Evolutionary conservation across 2,888 invertebrate species (phyloP).

Genomic region (Electrophaes corylata): DNA sequence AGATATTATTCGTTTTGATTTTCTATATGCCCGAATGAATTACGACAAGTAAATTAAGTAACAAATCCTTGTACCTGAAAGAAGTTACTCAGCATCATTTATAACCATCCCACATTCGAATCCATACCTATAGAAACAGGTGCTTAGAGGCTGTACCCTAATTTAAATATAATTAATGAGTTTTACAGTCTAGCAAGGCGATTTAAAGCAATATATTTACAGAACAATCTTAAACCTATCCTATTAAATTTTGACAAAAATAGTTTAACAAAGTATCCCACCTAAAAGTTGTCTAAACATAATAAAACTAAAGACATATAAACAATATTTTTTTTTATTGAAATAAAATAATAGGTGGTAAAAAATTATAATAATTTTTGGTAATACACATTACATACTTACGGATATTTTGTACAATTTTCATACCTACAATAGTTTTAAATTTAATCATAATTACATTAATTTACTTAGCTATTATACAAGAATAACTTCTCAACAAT

Average conservation of each 20-base stretch:
- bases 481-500: conserved; percentile 11
- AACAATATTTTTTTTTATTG: no score
- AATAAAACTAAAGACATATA: no score
- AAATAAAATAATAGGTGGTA: not conserved
- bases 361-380: no score
- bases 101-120: not conserved
- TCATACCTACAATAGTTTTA: conserved; percentile 24
- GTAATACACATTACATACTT: not conserved
- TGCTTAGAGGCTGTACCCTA: not conserved
- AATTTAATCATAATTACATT: conserved; percentile 9
- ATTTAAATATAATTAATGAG: conserved; percentile 5
- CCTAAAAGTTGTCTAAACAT: not conserved
- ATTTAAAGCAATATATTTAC: conserved; percentile 30
- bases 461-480: conserved; percentile 3
- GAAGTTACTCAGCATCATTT: not conserved
- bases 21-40: no score
- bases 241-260: not conserved
- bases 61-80: no score
- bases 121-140: not conserved
- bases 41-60: no score
- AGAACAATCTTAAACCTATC: conserved; percentile 18
- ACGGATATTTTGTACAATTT: conserved; percentile 25
- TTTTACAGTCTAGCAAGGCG: conserved; percentile 20
- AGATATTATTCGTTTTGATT: no score
- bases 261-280: not conserved